Evolutionary conservation across 2,113 vertebrate species (phyloP).

Genomic region (Seriola aureovittata): DNA sequence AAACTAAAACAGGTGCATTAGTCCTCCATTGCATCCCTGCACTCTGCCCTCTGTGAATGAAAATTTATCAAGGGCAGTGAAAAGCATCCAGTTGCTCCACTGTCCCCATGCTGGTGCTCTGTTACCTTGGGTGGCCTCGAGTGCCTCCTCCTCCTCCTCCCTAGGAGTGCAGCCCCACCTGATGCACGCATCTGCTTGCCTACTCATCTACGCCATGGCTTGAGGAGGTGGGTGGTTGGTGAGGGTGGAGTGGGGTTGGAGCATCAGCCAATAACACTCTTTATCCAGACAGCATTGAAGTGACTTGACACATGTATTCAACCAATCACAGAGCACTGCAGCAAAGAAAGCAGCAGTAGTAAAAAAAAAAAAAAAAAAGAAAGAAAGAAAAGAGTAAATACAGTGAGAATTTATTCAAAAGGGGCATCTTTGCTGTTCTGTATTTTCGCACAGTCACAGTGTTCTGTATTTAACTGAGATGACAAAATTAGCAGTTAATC

Average conservation of each 20-base stretch:
- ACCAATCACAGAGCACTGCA: slow-evolving; percentile 82
- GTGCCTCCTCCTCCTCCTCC: slow-evolving; percentile 9
- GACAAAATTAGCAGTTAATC: neutral
- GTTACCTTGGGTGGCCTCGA: slow-evolving; percentile 56
- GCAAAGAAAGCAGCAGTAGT: slow-evolving; percentile 72
- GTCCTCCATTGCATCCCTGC: slow-evolving; percentile 10
- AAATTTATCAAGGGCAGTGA: slow-evolving; percentile 17
- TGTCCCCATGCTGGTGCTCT: slow-evolving; percentile 35
- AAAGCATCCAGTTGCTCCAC: slow-evolving; percentile 29
- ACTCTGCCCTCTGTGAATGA: slow-evolving; percentile 9
- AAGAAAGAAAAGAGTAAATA: slow-evolving; percentile 55
- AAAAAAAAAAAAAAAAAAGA: slow-evolving; percentile 32
- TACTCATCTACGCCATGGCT: slow-evolving; percentile 52
- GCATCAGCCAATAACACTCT: slow-evolving; percentile 66
- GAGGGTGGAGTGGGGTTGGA: slow-evolving; percentile 38
- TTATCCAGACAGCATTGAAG: slow-evolving; percentile 55
- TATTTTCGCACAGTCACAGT: neutral
- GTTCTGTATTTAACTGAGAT: neutral
- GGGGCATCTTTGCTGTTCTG: slow-evolving; percentile 15
- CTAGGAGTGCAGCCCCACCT: slow-evolving; percentile 61
- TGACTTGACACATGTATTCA: slow-evolving; percentile 70
- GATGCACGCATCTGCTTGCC: slow-evolving; percentile 64
- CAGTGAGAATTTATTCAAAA: slow-evolving; percentile 33
- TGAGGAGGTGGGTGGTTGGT: slow-evolving; percentile 48
- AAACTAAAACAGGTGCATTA: slow-evolving; percentile 3